Percentiles rank a stretch among this genome's conserved stretches.
These are phyloP conservation scores for Lacerta bilineata DNA, from an alignment of 2,797 vertebrate genomes.

Conservation along the genomic window DNA sequence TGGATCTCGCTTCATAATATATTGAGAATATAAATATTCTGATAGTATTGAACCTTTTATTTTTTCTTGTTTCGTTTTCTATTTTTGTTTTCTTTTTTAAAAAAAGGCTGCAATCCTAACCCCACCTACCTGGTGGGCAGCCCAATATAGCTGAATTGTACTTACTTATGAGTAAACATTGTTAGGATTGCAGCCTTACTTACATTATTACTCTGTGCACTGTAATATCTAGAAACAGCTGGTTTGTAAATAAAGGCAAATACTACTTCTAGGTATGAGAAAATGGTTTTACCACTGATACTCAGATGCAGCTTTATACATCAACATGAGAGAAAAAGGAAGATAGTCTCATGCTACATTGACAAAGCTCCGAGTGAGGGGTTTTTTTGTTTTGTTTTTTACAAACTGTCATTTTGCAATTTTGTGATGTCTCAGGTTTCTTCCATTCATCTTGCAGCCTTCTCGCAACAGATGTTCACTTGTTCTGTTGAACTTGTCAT, in stretches of 20 bases:
- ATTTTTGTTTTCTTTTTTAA: not conserved
- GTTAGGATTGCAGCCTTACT: not conserved
- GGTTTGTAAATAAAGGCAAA: slow-evolving; percentile 40
- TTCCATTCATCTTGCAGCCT: slow-evolving; percentile 32
- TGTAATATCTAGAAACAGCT: not conserved
- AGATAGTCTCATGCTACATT: not conserved
- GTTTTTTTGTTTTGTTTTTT: not conserved
- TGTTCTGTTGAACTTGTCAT: slow-evolving; percentile 64
- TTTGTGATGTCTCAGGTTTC: not conserved
- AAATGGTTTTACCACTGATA: slow-evolving; percentile 42
- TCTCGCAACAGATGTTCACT: slow-evolving; percentile 27
- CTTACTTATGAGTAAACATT: not conserved
- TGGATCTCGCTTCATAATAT: not conserved
- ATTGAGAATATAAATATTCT: not conserved
- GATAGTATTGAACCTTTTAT: not conserved
- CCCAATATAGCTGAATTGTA: not conserved
- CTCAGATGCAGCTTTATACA: slow-evolving; percentile 35
- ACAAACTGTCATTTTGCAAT: slow-evolving; percentile 45
- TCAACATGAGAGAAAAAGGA: not conserved
- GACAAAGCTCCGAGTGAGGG: slow-evolving; percentile 19
- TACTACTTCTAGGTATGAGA: slow-evolving; percentile 40
- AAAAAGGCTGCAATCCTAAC: not conserved
- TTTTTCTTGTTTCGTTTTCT: not conserved
- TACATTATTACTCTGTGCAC: not conserved
- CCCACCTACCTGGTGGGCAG: not conserved